Evolutionary conservation across 2,888 invertebrate species (phyloP).

Genomic region (Tribolium freemani): DNA sequence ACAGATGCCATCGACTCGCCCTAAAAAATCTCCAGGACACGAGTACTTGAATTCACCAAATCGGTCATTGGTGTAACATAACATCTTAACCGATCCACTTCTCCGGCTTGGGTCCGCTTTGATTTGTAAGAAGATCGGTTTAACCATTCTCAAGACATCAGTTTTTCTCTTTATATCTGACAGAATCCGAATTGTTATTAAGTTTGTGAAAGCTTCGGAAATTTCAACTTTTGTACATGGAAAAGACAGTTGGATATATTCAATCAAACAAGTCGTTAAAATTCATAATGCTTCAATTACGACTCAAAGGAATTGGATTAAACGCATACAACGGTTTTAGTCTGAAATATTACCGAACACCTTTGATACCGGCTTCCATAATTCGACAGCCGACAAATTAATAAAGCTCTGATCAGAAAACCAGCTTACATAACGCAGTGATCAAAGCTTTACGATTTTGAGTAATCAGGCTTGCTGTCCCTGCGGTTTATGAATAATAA

Average conservation of each 20-base stretch:
- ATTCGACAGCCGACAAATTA: slow-evolving; percentile 19
- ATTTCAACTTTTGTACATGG: background rate
- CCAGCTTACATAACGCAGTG: background rate
- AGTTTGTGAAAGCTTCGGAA: background rate
- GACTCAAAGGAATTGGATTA: slow-evolving; percentile 18
- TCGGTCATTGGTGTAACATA: slow-evolving; percentile 35
- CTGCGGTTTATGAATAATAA: slow-evolving; percentile 19
- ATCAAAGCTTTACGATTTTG: background rate
- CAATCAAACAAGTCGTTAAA: slow-evolving; percentile 10
- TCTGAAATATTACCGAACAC: background rate
- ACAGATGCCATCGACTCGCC: slow-evolving; percentile 5
- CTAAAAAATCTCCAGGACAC: slow-evolving; percentile 5
- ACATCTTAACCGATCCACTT: slow-evolving; percentile 19
- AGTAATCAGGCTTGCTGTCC: background rate
- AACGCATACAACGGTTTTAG: slow-evolving; percentile 8
- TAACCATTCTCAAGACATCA: slow-evolving; percentile 17
- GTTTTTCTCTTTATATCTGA: background rate
- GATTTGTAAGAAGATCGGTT: slow-evolving; percentile 12
- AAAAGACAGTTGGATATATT: background rate
- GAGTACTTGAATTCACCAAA: slow-evolving; percentile 15
- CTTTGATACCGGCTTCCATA: slow-evolving; percentile 4
- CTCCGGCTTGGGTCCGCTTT: slow-evolving; percentile 14
- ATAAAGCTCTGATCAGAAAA: slow-evolving; percentile 1
- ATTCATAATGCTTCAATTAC: slow-evolving; percentile 19
- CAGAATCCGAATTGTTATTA: slow-evolving; percentile 2